These are phyloP conservation scores for Tympanuchus pallidicinctus DNA, from an alignment of 2,113 vertebrate genomes.

Conservation along the genomic window DNA sequence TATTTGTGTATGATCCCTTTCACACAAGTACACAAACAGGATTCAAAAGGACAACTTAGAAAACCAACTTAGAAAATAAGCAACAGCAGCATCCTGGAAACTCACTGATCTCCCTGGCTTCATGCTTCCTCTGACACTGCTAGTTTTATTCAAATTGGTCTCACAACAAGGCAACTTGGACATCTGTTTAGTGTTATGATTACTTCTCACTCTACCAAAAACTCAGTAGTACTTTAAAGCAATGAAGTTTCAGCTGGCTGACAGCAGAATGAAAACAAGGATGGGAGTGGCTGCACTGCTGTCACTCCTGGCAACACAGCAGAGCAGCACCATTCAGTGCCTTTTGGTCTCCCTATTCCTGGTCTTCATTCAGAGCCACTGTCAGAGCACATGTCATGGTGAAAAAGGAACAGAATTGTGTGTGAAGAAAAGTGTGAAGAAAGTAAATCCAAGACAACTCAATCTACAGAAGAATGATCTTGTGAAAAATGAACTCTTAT, in stretches of 20 bases:
- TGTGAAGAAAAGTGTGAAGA: not conserved
- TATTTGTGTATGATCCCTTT: fast-evolving
- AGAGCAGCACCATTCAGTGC: fast-evolving
- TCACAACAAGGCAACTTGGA: fast-evolving
- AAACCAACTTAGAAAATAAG: not conserved
- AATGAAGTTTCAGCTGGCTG: not conserved
- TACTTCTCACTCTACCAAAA: not conserved
- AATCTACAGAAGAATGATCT: not conserved
- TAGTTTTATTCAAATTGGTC: not conserved
- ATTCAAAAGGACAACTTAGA: not conserved
- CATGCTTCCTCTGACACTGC: not conserved
- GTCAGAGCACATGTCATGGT: too few relatives aligned
- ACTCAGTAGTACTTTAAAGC: fast-evolving
- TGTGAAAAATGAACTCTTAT: not conserved
- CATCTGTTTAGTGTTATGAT: not conserved
- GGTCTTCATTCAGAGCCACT: not conserved
- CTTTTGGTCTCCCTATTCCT: too few relatives aligned
- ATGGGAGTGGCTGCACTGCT: not conserved
- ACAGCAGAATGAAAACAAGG: fast-evolving
- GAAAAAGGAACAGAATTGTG: not conserved
- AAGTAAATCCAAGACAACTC: not conserved
- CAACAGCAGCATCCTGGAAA: not conserved
- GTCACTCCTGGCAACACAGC: not conserved
- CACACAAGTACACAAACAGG: too few relatives aligned
- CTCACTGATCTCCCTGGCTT: not conserved